Evolutionary conservation across 1,140 invertebrate species (phyloP).

Genomic region (Zelostemma sp.): DNA sequence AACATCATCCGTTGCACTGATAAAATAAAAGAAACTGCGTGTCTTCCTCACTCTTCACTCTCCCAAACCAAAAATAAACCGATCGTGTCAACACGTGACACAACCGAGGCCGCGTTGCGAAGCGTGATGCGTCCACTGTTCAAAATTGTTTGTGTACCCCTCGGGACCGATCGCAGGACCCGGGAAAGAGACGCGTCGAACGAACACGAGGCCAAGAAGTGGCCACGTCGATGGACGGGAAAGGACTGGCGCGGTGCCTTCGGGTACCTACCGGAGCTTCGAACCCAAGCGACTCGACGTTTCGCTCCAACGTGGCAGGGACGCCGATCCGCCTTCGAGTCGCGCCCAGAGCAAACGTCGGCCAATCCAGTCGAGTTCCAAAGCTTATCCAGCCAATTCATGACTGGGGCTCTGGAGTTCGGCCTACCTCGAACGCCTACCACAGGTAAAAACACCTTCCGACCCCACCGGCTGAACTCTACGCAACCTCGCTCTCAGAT

Average conservation of each 20-base stretch:
- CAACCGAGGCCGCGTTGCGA: constrained; percentile 15
- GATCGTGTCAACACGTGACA: constrained; percentile 20
- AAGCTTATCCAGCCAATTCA: constrained; percentile 10
- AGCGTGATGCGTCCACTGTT: too few relatives aligned
- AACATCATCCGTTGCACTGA: constrained; percentile 29
- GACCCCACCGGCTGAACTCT: background rate
- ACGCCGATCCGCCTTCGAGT: constrained; percentile 10
- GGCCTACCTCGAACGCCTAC: constrained; percentile 12
- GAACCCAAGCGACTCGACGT: background rate
- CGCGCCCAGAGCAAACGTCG: background rate
- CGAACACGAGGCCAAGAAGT: constrained; percentile 51
- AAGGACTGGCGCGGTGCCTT: constrained; percentile 60
- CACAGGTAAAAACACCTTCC: constrained; percentile 28
- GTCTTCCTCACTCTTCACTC: background rate
- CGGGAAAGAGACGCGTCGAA: constrained; percentile 38
- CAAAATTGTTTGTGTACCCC: too few relatives aligned
- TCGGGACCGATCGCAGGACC: background rate
- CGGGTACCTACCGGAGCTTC: constrained; percentile 31
- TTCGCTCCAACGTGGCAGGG: constrained; percentile 1
- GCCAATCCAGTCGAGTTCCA: background rate
- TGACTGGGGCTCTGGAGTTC: background rate
- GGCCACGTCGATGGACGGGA: constrained; percentile 67
- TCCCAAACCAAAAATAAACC: too few relatives aligned
- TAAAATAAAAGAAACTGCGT: background rate
- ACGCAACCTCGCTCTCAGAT: background rate